These are phyloP conservation scores for Ptilorrhoa leucosticta DNA, from an alignment of 2,113 vertebrate genomes.

Conservation along the genomic window DNA sequence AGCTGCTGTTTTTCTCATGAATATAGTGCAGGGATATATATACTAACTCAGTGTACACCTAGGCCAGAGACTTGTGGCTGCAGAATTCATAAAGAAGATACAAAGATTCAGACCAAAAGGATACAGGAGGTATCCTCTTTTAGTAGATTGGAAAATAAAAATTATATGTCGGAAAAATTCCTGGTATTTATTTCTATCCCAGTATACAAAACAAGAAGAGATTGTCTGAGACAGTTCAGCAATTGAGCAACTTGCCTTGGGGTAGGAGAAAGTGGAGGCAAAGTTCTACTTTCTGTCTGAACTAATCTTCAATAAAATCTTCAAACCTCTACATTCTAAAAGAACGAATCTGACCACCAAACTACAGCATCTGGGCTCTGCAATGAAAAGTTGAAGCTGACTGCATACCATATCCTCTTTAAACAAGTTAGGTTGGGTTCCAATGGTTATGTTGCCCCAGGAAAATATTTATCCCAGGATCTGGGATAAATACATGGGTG, in stretches of 20 bases:
- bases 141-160: neutral
- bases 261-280: neutral
- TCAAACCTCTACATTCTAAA: neutral
- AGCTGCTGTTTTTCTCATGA: neutral
- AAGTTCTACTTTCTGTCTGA: neutral
- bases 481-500: neutral
- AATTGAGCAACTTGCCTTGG: neutral
- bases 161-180: neutral
- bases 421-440: neutral
- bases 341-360: neutral
- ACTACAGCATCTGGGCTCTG: neutral
- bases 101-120: neutral
- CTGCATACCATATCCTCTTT: neutral
- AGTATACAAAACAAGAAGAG: neutral
- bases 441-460: accelerated
- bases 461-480: neutral
- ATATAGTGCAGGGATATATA: neutral
- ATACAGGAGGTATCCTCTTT: neutral
- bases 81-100: neutral
- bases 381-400: neutral
- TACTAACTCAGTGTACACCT: neutral
- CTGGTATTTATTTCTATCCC: neutral
- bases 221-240: neutral
- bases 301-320: neutral
- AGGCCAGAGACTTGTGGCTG: neutral